Percentiles rank a stretch among this genome's conserved stretches.
Evolutionary conservation across 2,888 invertebrate species (phyloP).

Genomic region (Ormyrus thymus): DNA sequence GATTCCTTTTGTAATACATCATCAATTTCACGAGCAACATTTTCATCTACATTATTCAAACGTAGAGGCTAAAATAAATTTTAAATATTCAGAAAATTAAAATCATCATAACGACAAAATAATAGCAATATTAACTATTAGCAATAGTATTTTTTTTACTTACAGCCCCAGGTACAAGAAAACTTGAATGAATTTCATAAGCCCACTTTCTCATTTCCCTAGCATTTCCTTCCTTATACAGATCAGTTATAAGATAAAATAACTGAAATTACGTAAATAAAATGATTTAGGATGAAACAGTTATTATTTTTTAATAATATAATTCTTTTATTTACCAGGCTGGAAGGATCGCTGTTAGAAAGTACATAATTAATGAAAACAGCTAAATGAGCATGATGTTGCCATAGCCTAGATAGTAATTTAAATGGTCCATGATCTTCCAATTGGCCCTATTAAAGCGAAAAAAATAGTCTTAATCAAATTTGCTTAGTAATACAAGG

Average conservation of each 20-base stretch:
- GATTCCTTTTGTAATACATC: slow-evolving; percentile 88
- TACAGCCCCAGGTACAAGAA: slow-evolving; percentile 92
- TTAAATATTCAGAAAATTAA: slow-evolving; percentile 1
- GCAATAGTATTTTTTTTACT: slow-evolving; percentile 68
- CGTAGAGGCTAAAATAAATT: slow-evolving; percentile 82
- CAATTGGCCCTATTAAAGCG: slow-evolving; percentile 79
- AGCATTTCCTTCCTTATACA: slow-evolving; percentile 88
- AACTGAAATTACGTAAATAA: slow-evolving; percentile 75
- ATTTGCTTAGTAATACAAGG: slow-evolving; percentile 11
- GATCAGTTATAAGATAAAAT: slow-evolving; percentile 94
- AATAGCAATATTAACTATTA: slow-evolving; percentile 45
- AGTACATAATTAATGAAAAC: slow-evolving; percentile 95
- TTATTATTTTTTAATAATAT: slow-evolving; percentile 8
- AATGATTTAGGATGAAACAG: background rate
- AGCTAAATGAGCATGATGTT: slow-evolving; percentile 92
- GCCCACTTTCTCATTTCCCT: slow-evolving; percentile 98
- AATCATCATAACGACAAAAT: slow-evolving; percentile 19
- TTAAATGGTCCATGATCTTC: slow-evolving; percentile 94
- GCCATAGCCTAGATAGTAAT: slow-evolving; percentile 86
- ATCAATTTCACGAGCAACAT: slow-evolving; percentile 92
- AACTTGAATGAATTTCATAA: slow-evolving; percentile 98
- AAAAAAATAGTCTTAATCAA: slow-evolving; percentile 19
- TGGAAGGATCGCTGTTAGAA: slow-evolving; percentile 88
- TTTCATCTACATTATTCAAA: slow-evolving; percentile 88
- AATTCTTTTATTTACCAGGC: slow-evolving; percentile 76